Evolutionary conservation across 2,113 vertebrate species (phyloP), one percentile per base, ranked within the genome.

Genomic region (Bothrops jararaca): DNA sequence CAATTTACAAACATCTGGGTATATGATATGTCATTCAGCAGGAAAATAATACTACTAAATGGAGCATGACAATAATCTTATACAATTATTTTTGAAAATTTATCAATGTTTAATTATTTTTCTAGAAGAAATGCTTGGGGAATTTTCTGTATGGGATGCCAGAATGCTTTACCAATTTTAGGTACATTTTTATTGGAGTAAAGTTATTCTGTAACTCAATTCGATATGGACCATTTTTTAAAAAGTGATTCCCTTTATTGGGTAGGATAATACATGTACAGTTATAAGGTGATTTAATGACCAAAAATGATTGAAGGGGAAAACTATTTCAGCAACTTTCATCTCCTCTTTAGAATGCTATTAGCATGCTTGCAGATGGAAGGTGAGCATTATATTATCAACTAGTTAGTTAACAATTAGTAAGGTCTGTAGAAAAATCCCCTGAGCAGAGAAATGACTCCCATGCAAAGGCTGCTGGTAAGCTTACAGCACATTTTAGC

Each of bases 401-500:
- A 97, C 96, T 95, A 86, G 45, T 93, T 86, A 52, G 53, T 80
- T 48, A 58, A 42, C 88, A 97, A 95, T 96, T 97, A 97, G 94
- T 95, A 95, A 94, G 92, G 95, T 92, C 5, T 88, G 29, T 94
- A 90, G 95, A 95, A 94, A 97, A 96, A 96, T 94, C 91, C 95
- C 92, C 95, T 85, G 48, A 94, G 92, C 91, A 92, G 54, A 91
- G 74, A 93, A 97, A 57, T 96, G 97, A 97, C 97, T 97, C 96
- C 94, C 96, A 95, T 88, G 95, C 94, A 97, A 98, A 97, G 94
- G 96, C 90, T 95, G 94, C 95, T 9, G 97, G 97, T 97, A 95
- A 93, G 94, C 96, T 98, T 98, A 97, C 97, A 97, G 92, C 96
- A 95, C 97, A 97, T 97, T 97, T 98, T 98, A 98, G 97, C 97